Base-by-base conservation (phyloP, 2,113 vertebrate genomes). In the Apaloderma vittatum region DNA sequence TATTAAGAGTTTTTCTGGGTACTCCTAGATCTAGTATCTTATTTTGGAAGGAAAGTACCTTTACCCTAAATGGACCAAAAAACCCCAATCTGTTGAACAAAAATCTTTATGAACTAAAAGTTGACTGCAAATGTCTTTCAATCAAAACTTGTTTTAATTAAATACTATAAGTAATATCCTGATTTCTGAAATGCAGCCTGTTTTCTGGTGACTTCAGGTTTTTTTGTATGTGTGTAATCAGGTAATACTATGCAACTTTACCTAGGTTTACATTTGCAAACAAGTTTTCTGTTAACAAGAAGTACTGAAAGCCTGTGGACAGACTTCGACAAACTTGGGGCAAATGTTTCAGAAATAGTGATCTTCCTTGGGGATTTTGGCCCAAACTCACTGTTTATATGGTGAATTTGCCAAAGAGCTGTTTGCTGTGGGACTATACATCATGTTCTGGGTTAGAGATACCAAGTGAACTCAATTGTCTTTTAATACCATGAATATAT, bases 61-160 rank as follows among this genome's bases (percentile, higher is more conserved):
- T 84, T 89, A 66, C 15, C 30, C 43, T 54, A 91, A 82, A 88
- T 80, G 91, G 65, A 95, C 89, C 86, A 96, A 94, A 92, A 94
- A 87, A 54, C 13, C 0, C 2, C 54, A 34, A 22, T 92, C 75
- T 84, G 29, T 62, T 71, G 75, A 73, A 67, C 27, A 85, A 52
- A 58, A 82, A 66, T 61, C 37, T 91, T 57, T 89, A 81, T 59
- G 72, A 72, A 37, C 37, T 80, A 30, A 19, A 91, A 81, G 67
- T 80, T 93, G 34, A 78, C 57, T 79, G 67, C 49, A 66, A 94
- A 82, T 74, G 36, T 92, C 76, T 91, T 96, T 89, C 36, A 85
- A 71, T 91, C 45, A 85, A 90, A 86, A 54, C 48, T 30, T 88
- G 46, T 82, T 97, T 65, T 94, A 88, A 94, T 94, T 93, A 87